Base-by-base conservation (phyloP, 2,113 vertebrate species). In the Buteo buteo region DNA sequence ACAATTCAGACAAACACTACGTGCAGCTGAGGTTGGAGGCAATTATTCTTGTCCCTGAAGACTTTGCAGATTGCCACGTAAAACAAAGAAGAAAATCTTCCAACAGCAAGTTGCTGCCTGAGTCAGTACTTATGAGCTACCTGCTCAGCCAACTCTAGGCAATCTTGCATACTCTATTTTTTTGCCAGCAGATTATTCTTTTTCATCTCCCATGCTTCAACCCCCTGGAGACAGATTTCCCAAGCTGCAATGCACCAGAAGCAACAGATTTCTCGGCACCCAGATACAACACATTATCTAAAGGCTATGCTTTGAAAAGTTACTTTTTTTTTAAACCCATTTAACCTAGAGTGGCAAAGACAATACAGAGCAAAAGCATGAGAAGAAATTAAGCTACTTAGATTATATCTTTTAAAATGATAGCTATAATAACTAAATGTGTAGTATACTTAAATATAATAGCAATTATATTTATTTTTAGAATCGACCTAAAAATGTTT, bases 41-140 rank as follows among this genome's bases (percentile, higher is more conserved):
- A 62, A 52, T 88, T 82, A 79, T 29, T 73, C 78, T 24, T 25
- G 13, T 72, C 58, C 58, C 42, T 28, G 17, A 88, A 92, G 76
- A 58, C 71, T 81, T 10, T n/a, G 34, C 29, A 90, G 59, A 70
- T 8, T 62, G 28, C 58, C 84, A 72, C 1, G 14, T 52, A 76
- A 92, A 88, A 83, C 71, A 92, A 65, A 82, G 55, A 49, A 42
- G 40, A 90, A 52, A 83, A n/a, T 65, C 42, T 86, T 88, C 76
- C 92, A 82, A 36, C 22, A 85, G 74, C 94, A 94, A 87, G 84
- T 85, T 90, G 57, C 70, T 96, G 89, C 91, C 88, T 71, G 79
- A 90, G 36, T 66, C 71, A 52, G 77, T 77, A 67, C 72, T 67
- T 38, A 14, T 9, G 52, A 79, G 61, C 47, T 76, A 74, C 32